A percentile compares a stretch with the other conserved stretches of the same genome.
Conservation (phyloP, 2,797 vertebrate species). For the Dicrostonyx torquatus region DNA sequence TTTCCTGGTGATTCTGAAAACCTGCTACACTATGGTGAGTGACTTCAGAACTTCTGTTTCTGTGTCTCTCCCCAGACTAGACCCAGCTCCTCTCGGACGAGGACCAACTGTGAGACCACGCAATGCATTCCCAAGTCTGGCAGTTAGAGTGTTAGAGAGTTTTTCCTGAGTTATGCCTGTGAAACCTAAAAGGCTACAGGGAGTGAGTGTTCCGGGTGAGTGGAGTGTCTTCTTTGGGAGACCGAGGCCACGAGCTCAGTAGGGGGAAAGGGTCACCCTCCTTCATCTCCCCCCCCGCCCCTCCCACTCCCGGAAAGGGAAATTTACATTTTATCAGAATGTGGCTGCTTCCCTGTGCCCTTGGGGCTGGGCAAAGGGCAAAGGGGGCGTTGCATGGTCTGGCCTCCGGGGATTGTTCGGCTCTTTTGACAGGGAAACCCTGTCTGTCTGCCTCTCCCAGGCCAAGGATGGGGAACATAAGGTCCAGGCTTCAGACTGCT, state of each 20-base stretch:
- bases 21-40: neutral
- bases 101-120: neutral
- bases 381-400: neutral
- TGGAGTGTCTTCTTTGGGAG: neutral
- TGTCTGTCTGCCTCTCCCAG: neutral
- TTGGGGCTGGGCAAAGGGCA: constrained; percentile 1
- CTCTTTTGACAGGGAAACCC: neutral
- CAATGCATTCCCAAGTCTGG: neutral
- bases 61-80: neutral
- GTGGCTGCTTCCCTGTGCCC: neutral
- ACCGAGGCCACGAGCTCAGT: neutral
- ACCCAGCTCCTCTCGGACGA: neutral
- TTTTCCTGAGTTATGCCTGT: neutral
- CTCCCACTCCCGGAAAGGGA: neutral
- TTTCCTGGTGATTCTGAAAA: neutral
- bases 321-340: constrained; percentile 59
- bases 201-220: neutral
- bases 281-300: neutral
- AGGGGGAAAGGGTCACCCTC: neutral
- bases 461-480: neutral
- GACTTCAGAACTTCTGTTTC: neutral
- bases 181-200: neutral
- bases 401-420: neutral
- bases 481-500: neutral
- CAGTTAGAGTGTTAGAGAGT: neutral